Base-by-base conservation (phyloP, 2,888 invertebrate genomes). In the Archips crataeganus region DNA sequence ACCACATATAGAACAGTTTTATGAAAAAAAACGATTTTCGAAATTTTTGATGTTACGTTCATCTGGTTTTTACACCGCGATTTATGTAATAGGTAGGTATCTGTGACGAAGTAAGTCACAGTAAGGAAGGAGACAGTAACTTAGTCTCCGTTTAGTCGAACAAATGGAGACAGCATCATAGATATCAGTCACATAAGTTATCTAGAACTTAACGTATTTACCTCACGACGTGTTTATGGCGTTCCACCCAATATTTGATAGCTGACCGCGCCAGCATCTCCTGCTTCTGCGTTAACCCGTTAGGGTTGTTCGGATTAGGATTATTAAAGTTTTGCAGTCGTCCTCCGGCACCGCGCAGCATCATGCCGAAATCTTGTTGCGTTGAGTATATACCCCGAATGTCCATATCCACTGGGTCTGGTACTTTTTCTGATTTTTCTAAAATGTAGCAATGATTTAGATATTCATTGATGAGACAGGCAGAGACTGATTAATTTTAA, bases 201-300 rank as follows among this genome's bases (percentile, higher is more conserved):
- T 6, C 39, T 5, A 39, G 39, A 39, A 39, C 39, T 39, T 39
- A 39, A 39, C 39, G 3, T 39, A 49, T 23, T 57, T 86, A 98
- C 98, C 97, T 96, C 60, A 98, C 98, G 70, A 98, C 97, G 84
- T 98, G 98, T 90, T 98, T 98, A 86, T 98, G 98, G 54, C 98
- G 93, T 84, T 98, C 98, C 42, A 98, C 98, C 98, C 98, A 98
- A 84, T 98, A 98, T 83, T 98, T 98, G 81, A 98, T 98, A 23
- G 98, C 97, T 47, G 97, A 98, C 78, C 98, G 95, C 1, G 98
- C 98, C 90, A 98, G 94, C 92, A 97, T 95, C 87, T 98, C 98
- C 84, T 98, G 98, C 83, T 98, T 98, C 86, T 97, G 97, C 0
- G 97, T 96, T 66, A 98, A 90, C 0, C 97, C 97, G 79, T 98